Evolutionary conservation across 2,888 invertebrate genomes (phyloP).

Genomic region (Hemithea aestivaria): DNA sequence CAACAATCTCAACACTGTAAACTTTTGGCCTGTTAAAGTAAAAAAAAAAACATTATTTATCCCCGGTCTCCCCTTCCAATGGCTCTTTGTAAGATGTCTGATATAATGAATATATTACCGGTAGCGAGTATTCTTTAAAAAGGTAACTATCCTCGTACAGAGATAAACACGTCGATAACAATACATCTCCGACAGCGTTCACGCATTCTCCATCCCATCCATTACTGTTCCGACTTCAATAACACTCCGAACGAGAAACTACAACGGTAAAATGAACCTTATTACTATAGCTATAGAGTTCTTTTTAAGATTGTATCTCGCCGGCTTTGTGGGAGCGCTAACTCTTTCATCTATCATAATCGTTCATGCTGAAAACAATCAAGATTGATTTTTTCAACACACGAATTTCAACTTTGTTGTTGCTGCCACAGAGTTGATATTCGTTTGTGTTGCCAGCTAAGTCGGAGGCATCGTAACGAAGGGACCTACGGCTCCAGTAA

Average conservation of each 20-base stretch:
- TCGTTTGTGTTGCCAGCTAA: constrained; percentile 61
- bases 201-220: constrained; percentile 76
- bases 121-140: constrained; percentile 73
- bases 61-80: too few relatives aligned
- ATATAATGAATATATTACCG: constrained; percentile 76
- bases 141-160: constrained; percentile 72
- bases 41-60: too few relatives aligned
- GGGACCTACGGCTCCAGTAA: constrained; percentile 78
- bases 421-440: constrained; percentile 34
- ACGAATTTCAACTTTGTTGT: constrained; percentile 37
- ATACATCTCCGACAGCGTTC: constrained; percentile 76
- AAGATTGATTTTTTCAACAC: constrained; percentile 65
- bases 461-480: constrained; percentile 74
- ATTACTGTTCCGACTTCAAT: constrained; percentile 78
- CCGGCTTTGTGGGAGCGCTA: constrained; percentile 72
- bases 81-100: constrained; percentile 73
- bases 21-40: too few relatives aligned
- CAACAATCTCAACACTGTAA: too few relatives aligned
- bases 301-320: constrained; percentile 38
- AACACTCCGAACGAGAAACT: constrained; percentile 45
- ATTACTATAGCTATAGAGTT: constrained; percentile 40
- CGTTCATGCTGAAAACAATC: constrained; percentile 80
- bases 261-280: constrained; percentile 44
- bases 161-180: constrained; percentile 76
- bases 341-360: constrained; percentile 80